These are phyloP conservation scores for Blastobasis adustella DNA, from an alignment of 2,888 invertebrate species.

Conservation along the genomic window DNA sequence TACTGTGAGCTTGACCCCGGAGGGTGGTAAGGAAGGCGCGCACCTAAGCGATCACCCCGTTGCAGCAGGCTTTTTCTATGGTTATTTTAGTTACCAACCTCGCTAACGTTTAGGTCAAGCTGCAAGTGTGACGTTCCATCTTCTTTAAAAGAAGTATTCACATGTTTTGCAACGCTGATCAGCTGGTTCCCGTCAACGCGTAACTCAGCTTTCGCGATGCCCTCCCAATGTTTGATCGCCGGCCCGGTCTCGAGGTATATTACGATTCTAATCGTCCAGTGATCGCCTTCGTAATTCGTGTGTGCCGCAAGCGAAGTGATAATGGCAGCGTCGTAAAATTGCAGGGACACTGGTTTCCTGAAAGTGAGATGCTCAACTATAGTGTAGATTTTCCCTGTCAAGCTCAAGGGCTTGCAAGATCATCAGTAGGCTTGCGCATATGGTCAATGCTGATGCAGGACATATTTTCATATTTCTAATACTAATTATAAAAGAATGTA, in stretches of 20 bases:
- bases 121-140: slow-evolving; percentile 47
- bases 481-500: too few species aligned
- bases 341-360: slow-evolving; percentile 81
- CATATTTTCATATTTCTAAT: too few species aligned
- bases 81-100: slow-evolving; percentile 29
- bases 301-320: slow-evolving; percentile 77
- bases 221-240: slow-evolving; percentile 26
- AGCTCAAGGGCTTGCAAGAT: too few species aligned
- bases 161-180: slow-evolving; percentile 29
- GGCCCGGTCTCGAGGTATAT: slow-evolving; percentile 44
- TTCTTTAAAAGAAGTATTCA: slow-evolving; percentile 25
- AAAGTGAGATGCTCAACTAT: slow-evolving; percentile 17
- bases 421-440: too few species aligned
- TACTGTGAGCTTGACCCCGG: too few species aligned
- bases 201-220: slow-evolving; percentile 39
- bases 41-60: too few species aligned
- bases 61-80: background rate
- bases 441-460: too few species aligned
- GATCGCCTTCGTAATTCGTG: slow-evolving; percentile 27
- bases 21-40: too few species aligned
- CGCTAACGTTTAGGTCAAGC: slow-evolving; percentile 43
- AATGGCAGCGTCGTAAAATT: slow-evolving; percentile 77
- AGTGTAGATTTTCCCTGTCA: too few species aligned
- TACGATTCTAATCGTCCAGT: slow-evolving; percentile 43
- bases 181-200: slow-evolving; percentile 42